Conservation (phyloP, 2,113 vertebrate genomes). For the Centropus unirufus region DNA sequence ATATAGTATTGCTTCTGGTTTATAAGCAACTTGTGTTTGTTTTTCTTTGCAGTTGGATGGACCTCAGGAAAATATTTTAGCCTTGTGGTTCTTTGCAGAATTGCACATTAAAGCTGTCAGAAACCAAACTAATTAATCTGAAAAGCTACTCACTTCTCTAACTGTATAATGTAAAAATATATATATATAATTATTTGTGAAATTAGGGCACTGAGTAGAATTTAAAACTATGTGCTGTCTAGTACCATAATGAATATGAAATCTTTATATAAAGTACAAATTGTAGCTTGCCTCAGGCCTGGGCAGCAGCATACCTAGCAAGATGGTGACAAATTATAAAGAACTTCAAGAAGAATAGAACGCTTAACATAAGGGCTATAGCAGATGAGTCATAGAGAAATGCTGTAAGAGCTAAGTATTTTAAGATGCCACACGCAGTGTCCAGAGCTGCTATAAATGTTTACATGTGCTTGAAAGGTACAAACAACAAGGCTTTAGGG, state of each 20-base stretch:
- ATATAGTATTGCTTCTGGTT: not conserved
- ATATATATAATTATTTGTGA: not conserved
- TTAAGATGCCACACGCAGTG: not conserved
- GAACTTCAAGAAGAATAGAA: constrained; percentile 15
- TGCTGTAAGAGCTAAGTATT: not conserved
- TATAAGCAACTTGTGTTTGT: not conserved
- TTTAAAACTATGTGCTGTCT: constrained; percentile 5
- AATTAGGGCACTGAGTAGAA: constrained; percentile 33
- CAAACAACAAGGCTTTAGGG: not conserved
- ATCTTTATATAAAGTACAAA: constrained; percentile 30
- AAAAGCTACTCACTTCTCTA: constrained; percentile 15
- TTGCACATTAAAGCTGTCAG: constrained; percentile 36
- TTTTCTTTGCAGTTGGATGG: not conserved
- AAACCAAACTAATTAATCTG: constrained; percentile 44
- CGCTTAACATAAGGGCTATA: not conserved
- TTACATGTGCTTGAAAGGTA: constrained; percentile 3
- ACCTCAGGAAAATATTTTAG: constrained; percentile 67
- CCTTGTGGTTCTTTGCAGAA: constrained; percentile 18
- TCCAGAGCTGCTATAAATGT: not conserved
- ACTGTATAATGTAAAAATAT: not conserved
- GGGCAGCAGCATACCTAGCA: not conserved
- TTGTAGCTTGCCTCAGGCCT: not conserved
- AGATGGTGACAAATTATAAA: constrained; percentile 16
- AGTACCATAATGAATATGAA: constrained; percentile 18
- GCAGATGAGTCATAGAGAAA: not conserved